Evolutionary conservation across 2,113 vertebrate genomes (phyloP), one percentile per base, ranked within the genome.

Genomic region (Athene noctua): DNA sequence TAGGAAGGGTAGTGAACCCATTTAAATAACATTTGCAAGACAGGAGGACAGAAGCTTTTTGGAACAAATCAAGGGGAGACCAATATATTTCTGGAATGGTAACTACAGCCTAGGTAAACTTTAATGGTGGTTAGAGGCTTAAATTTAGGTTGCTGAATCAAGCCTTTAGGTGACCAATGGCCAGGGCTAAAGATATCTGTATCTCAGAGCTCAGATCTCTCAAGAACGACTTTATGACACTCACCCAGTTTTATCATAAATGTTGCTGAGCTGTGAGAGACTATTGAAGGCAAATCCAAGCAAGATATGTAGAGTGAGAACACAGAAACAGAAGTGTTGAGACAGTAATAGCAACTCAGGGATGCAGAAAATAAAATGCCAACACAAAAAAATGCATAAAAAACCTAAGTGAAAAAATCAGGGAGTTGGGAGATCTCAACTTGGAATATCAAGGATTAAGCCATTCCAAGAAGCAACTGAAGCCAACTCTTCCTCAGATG

Each of bases 221-320:
- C 29, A 20, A 47, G 42, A 62, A 52, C 0, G 0, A 1, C 5
- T 75, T n/a, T 15, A 25, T 2, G 2, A 47, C 5, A n/a, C 55
- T 88, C 57, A 75, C 14, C 2, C 15, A 26, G 12, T 75, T 90
- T 85, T 81, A 23, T 23, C 66, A 92, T 18, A 74, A 62, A 91
- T 57, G 25, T 5, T 62, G 36, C 70, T 79, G 52, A 77, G 7
- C 12, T 81, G 32, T 21, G 46, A 62, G 25, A 73, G 9, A 47
- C 25, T 55, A 22, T 1, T 17, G 42, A 89, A 47, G 15, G 13
- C 36, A 80, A 63, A 74, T 8, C 11, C 20, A 75, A 25, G 70
- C 5, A 74, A 84, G 15, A 13, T 32, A 38, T 72, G 5, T 18
- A 47, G 22, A 91, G 18, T 32, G 34, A 66, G 91, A 81, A 78